Evolutionary conservation across 2,888 invertebrate species (phyloP).

Genomic region (Drosophila sordidula): DNA sequence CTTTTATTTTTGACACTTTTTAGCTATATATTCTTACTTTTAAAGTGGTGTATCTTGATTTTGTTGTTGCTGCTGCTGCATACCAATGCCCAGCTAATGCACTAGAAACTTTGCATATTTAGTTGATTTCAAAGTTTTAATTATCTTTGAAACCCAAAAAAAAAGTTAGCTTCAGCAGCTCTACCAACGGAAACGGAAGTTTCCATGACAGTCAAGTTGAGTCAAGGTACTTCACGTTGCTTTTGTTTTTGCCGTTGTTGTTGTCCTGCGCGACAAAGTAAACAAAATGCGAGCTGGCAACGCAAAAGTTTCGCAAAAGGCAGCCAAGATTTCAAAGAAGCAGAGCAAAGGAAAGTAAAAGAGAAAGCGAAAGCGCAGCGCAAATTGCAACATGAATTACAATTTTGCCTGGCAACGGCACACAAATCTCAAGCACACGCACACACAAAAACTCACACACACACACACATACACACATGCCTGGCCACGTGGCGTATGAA

Average conservation of each 20-base stretch:
- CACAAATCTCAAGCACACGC: neutral
- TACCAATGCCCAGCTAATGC: conserved; percentile 68
- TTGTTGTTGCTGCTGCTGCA: conserved; percentile 34
- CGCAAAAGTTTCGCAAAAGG: conserved; percentile 31
- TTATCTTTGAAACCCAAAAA: conserved; percentile 68
- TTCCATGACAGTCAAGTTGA: conserved; percentile 61
- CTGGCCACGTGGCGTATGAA: conserved; percentile 23
- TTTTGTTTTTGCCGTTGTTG: conserved; percentile 15
- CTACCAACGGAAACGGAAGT: conserved; percentile 58
- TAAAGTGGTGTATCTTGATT: conserved; percentile 5
- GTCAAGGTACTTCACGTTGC: conserved; percentile 23
- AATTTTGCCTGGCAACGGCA: conserved; percentile 50
- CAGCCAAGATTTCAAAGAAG: conserved; percentile 9
- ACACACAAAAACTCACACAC: neutral
- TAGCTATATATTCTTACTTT: neutral
- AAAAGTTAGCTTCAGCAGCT: conserved; percentile 1
- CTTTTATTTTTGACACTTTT: conserved; percentile 3
- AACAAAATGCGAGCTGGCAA: conserved; percentile 38
- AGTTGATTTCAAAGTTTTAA: conserved; percentile 76
- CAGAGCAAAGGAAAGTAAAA: conserved; percentile 8
- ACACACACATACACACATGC: neutral
- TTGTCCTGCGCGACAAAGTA: conserved; percentile 41
- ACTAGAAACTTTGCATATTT: conserved; percentile 73
- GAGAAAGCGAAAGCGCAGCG: conserved; percentile 59
- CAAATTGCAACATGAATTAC: conserved; percentile 76